Base-by-base conservation (phyloP, 1,140 invertebrate genomes). In the Babylonia areolata region DNA sequence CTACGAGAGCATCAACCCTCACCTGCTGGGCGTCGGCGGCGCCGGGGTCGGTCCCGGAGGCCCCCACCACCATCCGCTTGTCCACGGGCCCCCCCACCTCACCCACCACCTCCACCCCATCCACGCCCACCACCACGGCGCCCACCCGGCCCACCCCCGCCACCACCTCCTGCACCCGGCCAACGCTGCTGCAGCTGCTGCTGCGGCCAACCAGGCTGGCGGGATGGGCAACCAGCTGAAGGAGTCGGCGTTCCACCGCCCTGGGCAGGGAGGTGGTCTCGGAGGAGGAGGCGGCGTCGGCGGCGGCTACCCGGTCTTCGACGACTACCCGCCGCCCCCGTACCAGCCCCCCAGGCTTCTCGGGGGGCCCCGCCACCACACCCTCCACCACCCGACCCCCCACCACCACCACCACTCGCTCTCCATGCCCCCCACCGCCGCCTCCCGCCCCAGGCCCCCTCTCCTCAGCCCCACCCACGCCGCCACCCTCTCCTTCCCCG, bases 1-100 rank as follows among this genome's bases (percentile, higher is more conserved):
- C 82, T 93, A 93, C 84, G 92, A 93, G 82, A 93, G 92, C 81
- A 93, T 92, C 64, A 93, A 91, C 85, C 89, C 92, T 20, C 91
- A 92, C 31, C 86, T 92, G 31, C 58, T 85, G 81, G 78, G 69
- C 54, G 85, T 82, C n/a, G 89, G 1, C 87, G 54, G 35, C 1
- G 39, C 17, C 15, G 35, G 35, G 11, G n/a, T 17, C 23, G 84
- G 82, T 51, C 83, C 85, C 33, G 83, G 78, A 0, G n/a, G 28
- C 20, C 85, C 84, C 71, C 87, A 87, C 20, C 85, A 86, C 71
- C 87, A 87, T 42, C n/a, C 85, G 0, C 42, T 84, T 2, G 77
- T 71, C 3, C 80, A 85, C 54, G 73, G 83, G 11, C 86, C 86
- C 69, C 79, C 86, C 17, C 88, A 87, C 42, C 80, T 40, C 46